Percentiles rank a stretch among this genome's conserved stretches.
Evolutionary conservation across 1,140 invertebrate species (phyloP).

Genomic region (Cydia fagiglandana): DNA sequence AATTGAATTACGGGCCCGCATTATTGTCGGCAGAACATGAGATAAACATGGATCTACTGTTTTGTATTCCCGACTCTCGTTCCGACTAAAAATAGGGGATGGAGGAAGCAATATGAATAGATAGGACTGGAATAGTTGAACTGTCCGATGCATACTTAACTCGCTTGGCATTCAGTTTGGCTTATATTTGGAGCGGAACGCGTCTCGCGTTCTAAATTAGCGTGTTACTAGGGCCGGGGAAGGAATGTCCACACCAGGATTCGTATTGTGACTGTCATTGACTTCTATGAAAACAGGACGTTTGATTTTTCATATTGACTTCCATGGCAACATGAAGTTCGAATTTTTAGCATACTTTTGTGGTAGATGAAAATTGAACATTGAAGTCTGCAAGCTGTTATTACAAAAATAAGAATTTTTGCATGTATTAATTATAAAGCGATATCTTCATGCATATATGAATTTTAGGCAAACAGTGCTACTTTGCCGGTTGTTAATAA

Average conservation of each 20-base stretch:
- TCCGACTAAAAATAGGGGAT: slow-evolving; percentile 56
- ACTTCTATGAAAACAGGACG: too few species aligned
- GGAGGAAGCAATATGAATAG: slow-evolving; percentile 68
- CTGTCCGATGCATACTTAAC: slow-evolving; percentile 47
- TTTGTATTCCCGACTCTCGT: slow-evolving; percentile 53
- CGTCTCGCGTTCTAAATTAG: background rate
- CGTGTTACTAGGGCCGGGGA: background rate
- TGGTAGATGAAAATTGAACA: too few species aligned
- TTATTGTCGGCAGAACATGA: slow-evolving; percentile 9
- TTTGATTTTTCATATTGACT: too few species aligned
- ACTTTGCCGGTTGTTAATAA: background rate
- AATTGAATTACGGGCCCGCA: background rate
- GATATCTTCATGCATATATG: too few species aligned
- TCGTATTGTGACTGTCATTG: too few species aligned
- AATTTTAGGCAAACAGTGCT: too few species aligned
- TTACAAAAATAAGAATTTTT: too few species aligned
- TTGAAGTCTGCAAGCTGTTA: too few species aligned
- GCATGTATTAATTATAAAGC: too few species aligned
- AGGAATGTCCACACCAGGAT: background rate
- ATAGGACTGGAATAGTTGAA: slow-evolving; percentile 54
- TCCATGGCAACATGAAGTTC: too few species aligned
- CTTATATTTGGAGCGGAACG: slow-evolving; percentile 18
- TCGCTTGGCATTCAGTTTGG: slow-evolving; percentile 25
- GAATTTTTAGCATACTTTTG: too few species aligned
- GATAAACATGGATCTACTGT: slow-evolving; percentile 41